Evolutionary conservation across 1,140 invertebrate species (phyloP).

Genomic region (Drosophila novamexicana): DNA sequence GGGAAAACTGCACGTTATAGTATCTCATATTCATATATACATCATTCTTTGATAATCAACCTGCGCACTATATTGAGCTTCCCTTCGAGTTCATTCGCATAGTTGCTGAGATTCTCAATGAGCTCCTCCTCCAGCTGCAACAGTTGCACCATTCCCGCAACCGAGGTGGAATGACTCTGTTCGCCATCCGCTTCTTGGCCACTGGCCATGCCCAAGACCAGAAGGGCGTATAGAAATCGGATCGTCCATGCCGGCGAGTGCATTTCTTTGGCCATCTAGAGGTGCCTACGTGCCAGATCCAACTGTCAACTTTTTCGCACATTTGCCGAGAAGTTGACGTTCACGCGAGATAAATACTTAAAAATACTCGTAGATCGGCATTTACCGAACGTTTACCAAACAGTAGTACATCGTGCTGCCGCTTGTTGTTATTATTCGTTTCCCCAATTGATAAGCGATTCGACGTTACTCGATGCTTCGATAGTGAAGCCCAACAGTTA

Average conservation of each 20-base stretch:
- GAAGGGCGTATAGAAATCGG: slow-evolving; percentile 7
- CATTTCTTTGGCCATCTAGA: slow-evolving; percentile 39
- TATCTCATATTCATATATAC: too few species aligned
- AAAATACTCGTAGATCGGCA: slow-evolving; percentile 30
- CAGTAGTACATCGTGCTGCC: slow-evolving; percentile 9
- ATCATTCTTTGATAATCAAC: slow-evolving; percentile 23
- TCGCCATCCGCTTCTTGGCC: slow-evolving; percentile 27
- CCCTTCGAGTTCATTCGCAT: slow-evolving; percentile 86
- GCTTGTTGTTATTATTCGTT: slow-evolving; percentile 17
- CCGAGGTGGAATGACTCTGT: slow-evolving; percentile 87
- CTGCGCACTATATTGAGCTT: slow-evolving; percentile 62
- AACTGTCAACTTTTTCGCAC: slow-evolving; percentile 45
- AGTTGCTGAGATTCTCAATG: slow-evolving; percentile 91
- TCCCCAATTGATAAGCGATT: slow-evolving; percentile 30
- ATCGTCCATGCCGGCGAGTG: slow-evolving; percentile 22
- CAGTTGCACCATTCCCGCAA: slow-evolving; percentile 94
- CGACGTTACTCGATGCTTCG: slow-evolving; percentile 1
- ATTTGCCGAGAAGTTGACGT: slow-evolving; percentile 46
- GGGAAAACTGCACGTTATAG: background rate
- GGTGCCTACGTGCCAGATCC: slow-evolving; percentile 45
- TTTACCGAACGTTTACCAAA: slow-evolving; percentile 9
- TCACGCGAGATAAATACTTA: slow-evolving; percentile 56
- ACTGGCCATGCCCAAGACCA: background rate
- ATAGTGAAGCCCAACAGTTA: slow-evolving; percentile 27
- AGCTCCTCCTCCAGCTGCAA: slow-evolving; percentile 93